phyloP scores from a whole-genome alignment of 2,797 vertebrate species.

The Gymnothorax reevesii region DNA sequence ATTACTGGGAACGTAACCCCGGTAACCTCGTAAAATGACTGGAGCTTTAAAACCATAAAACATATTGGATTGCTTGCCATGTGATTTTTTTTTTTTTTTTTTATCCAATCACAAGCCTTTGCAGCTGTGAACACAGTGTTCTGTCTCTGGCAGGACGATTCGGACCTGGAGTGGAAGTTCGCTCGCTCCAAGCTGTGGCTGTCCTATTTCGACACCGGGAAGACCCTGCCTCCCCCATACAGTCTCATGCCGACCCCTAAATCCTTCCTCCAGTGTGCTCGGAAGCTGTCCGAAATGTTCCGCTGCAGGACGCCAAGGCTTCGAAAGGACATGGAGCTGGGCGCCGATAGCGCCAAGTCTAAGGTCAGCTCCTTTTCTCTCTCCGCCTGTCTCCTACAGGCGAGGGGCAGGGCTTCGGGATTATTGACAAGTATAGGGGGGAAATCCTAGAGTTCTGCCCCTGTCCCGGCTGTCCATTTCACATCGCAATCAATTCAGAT shows the following conservation, averaged over 20 bases:
- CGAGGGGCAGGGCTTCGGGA: background rate
- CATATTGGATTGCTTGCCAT: background rate
- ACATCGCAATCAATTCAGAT: no score
- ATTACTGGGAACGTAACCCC: no score
- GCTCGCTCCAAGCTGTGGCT: constrained; percentile 87
- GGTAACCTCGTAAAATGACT: no score
- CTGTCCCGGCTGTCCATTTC: no score
- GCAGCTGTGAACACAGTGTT: background rate
- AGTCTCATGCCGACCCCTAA: constrained; percentile 86
- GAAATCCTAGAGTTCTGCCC: no score
- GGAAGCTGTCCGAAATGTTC: constrained; percentile 72
- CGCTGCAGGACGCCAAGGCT: constrained; percentile 74
- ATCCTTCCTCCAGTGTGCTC: constrained; percentile 75
- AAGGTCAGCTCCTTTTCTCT: constrained; percentile 64
- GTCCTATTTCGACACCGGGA: constrained; percentile 86
- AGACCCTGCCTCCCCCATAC: constrained; percentile 84
- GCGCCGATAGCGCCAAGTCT: constrained; percentile 82
- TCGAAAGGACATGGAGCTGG: constrained; percentile 81
- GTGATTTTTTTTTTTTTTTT: background rate
- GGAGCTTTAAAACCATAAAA: no score
- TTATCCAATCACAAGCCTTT: background rate
- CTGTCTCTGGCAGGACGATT: constrained; percentile 72
- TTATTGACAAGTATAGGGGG: no score
- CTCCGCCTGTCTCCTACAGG: background rate
- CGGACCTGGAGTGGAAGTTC: constrained; percentile 89